phyloP scores from a whole-genome alignment of 2,797 vertebrate species.

The Podarcis lilfordi region DNA sequence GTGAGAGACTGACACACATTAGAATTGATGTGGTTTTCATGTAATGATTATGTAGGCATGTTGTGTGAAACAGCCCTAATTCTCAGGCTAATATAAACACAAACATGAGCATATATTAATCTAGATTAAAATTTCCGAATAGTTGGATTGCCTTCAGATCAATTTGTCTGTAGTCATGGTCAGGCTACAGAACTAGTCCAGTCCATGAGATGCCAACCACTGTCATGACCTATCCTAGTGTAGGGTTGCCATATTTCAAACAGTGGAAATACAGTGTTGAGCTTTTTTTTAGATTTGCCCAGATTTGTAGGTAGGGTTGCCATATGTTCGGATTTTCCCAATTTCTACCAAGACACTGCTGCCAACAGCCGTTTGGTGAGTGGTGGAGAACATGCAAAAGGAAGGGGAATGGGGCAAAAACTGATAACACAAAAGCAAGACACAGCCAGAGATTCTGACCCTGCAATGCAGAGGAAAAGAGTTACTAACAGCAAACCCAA shows the following conservation, averaged over 20 bases:
- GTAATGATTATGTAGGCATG: background rate
- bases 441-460: background rate
- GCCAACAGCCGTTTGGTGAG: background rate
- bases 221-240: background rate
- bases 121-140: background rate
- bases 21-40: background rate
- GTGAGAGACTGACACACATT: background rate
- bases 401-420: background rate
- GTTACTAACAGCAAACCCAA: background rate
- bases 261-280: too few species aligned
- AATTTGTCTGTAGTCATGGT: background rate
- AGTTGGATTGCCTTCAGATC: background rate
- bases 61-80: background rate
- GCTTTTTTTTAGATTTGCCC: too few species aligned
- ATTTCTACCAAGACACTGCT: too few species aligned
- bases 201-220: background rate
- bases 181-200: background rate
- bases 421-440: background rate
- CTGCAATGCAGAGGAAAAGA: background rate
- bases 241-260: background rate
- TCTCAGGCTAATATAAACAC: background rate
- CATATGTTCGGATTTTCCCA: too few species aligned
- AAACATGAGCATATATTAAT: background rate
- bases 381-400: too few species aligned
- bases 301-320: too few species aligned